Evolutionary conservation across 2,797 vertebrate genomes (phyloP), one percentile per base, ranked within the genome.

Genomic region (Sebastolobus alascanus): DNA sequence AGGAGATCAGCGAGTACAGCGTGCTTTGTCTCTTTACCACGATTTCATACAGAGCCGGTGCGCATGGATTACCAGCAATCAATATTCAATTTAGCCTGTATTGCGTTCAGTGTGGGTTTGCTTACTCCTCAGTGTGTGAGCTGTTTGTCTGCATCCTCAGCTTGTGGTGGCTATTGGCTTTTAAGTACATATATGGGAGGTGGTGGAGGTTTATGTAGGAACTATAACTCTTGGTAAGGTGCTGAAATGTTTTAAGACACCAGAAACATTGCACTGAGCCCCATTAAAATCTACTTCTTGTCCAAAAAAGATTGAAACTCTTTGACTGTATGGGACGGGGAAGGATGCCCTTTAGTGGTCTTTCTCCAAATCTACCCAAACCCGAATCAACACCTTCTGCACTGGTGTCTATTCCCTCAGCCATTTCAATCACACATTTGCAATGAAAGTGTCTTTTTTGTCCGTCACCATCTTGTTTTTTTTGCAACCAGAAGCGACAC

Each of bases 51-150:
- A 38, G 82, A 80, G 87, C 61, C 8, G 35, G 35, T 35, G 78
- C 18, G 54, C 85, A 88, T 87, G 80, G 79, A 91, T 90, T 89
- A 89, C 85, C 59, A 69, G 73, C 86, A 86, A 92, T 93, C 90
- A 75, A 94, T 92, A 93, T 90, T 90, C 84, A 91, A 92, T 93
- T 91, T 87, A 69, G 83, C 35, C 70, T 5, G 63, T n/a, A 70
- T 54, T 74, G 82, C 64, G 12, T 65, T 64, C 59, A 6, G 29
- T 50, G 79, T 11, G 79, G 74, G 67, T 79, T 82, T 83, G 78
- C 80, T 84, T 80, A 79, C 79, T 81, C 67, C 43, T 85, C 56
- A 60, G 46, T 70, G 84, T 77, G 78, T 11, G 70, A 73, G 84
- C 29, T 16, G 80, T 78, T 84, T 68, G 77, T 79, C 52, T 81